Evolutionary conservation across 2,113 vertebrate species (phyloP), one percentile per base, ranked within the genome.

Genomic region (Pygathrix nemaeus): DNA sequence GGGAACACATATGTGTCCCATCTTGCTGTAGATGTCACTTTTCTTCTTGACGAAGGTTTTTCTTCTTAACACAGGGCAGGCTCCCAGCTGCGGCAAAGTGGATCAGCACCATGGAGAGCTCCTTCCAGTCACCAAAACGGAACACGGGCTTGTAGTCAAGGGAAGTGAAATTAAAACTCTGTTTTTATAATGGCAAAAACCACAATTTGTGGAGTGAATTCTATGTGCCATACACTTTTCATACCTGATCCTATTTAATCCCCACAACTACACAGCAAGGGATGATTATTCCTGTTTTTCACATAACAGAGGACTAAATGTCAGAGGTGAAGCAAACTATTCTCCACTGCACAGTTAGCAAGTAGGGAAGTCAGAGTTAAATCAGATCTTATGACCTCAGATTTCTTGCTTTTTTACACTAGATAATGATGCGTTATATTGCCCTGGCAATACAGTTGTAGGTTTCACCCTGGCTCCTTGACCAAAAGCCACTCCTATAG

Each of bases 31-130:
- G 32, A 40, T 35, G 40, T 13, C 48, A 13, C 76, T 45, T 35
- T 32, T 18, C 52, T 57, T 78, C 43, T 55, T 40, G 17, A 25
- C 55, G 43, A 72, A 95, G 38, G 43, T 40, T 9, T 50, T 25
- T 43, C 76, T 61, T 18, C 72, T 78, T 38, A 12, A 32, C 23
- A 35, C 40, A 38, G 23, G n/a, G n/a, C 12, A 8, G 52, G 14
- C 6, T 52, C 6, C 1, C 4, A 57, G 20, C 16, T 13, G 8
- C 1, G 18, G 8, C 4, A 8, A 68, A 50, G 35, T 13, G 72
- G 27, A 61, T 80, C 80, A 90, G 86, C 43, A 90, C 81, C 86
- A n/a, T 0, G 21, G 73, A 94, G 64, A 85, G 79, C 64, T 50
- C 88, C 38, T 30, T 32, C 8, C 6, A 20, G 50, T 8, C 50